These are phyloP conservation scores for Orthosia gracilis DNA, from an alignment of 2,888 invertebrate species.

Conservation along the genomic window DNA sequence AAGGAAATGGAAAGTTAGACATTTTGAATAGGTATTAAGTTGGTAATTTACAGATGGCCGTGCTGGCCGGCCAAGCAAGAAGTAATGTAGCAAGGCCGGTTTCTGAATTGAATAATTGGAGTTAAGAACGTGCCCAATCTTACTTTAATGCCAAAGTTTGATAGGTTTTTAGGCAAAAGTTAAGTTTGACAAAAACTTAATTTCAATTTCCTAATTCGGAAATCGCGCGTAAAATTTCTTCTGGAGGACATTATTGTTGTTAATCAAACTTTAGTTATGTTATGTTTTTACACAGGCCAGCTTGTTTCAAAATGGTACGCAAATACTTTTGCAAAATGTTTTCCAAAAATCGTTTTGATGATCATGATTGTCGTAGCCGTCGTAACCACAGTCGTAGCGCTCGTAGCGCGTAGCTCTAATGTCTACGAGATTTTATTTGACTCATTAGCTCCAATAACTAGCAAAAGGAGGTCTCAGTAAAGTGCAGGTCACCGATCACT, in stretches of 20 bases:
- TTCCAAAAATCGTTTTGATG: neutral
- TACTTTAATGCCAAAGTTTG: too few relatives aligned
- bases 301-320: neutral
- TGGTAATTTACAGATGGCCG: too few relatives aligned
- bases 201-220: too few relatives aligned
- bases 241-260: neutral
- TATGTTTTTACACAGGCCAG: neutral
- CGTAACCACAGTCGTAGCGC: conserved; percentile 23
- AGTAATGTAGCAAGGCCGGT: too few relatives aligned
- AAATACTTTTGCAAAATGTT: neutral
- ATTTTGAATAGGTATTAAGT: neutral
- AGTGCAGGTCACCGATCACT: conserved; percentile 56
- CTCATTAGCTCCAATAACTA: conserved; percentile 45
- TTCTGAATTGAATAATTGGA: too few relatives aligned
- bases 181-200: too few relatives aligned
- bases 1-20: neutral
- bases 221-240: neutral
- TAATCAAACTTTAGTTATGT: neutral
- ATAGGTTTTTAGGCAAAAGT: too few relatives aligned
- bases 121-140: too few relatives aligned
- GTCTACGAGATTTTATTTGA: conserved; percentile 33
- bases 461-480: conserved; percentile 35
- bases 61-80: too few relatives aligned
- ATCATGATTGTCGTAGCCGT: neutral
- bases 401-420: conserved; percentile 26